Percentiles rank a stretch among this genome's conserved stretches.
These are phyloP conservation scores for Hyperoplus immaculatus DNA, from an alignment of 2,797 vertebrate genomes.

Conservation along the genomic window DNA sequence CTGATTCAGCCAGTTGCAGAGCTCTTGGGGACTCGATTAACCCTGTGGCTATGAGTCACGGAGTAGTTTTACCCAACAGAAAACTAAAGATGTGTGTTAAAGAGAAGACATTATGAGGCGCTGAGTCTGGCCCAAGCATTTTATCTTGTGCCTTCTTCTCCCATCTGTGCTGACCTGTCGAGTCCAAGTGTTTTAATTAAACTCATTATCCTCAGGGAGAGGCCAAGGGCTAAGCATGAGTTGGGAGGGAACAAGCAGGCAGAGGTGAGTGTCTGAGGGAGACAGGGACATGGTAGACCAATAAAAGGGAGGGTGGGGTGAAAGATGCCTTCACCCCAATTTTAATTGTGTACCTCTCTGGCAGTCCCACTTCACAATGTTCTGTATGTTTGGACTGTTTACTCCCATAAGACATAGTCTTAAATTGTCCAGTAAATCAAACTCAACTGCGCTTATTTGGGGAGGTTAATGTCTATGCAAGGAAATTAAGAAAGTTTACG, in stretches of 20 bases:
- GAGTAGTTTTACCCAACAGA: constrained; percentile 47
- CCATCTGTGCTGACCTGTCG: constrained; percentile 39
- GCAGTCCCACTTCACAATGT: neutral
- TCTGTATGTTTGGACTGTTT: neutral
- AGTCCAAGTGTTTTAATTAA: constrained; percentile 68
- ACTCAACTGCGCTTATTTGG: neutral
- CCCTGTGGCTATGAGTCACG: constrained; percentile 56
- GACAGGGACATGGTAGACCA: neutral
- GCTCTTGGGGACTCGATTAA: constrained; percentile 51
- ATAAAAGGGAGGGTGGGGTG: constrained; percentile 5
- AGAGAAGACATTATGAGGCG: constrained; percentile 7
- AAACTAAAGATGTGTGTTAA: constrained; percentile 11
- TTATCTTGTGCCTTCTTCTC: constrained; percentile 35
- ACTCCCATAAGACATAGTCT: neutral
- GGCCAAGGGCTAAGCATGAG: constrained; percentile 27
- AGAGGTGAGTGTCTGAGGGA: constrained; percentile 28
- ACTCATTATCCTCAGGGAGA: constrained; percentile 51
- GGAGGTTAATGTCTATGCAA: neutral
- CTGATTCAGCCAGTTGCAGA: constrained; percentile 11
- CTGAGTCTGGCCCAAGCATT: constrained; percentile 31
- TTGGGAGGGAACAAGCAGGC: constrained; percentile 18
- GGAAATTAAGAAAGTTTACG: neutral
- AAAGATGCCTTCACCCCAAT: constrained; percentile 13
- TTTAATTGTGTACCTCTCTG: neutral
- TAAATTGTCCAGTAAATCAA: neutral